A percentile compares a stretch with the other conserved stretches of the same genome.
Evolutionary conservation across 1,140 invertebrate species (phyloP).

Genomic region (Anadara kagoshimensis): DNA sequence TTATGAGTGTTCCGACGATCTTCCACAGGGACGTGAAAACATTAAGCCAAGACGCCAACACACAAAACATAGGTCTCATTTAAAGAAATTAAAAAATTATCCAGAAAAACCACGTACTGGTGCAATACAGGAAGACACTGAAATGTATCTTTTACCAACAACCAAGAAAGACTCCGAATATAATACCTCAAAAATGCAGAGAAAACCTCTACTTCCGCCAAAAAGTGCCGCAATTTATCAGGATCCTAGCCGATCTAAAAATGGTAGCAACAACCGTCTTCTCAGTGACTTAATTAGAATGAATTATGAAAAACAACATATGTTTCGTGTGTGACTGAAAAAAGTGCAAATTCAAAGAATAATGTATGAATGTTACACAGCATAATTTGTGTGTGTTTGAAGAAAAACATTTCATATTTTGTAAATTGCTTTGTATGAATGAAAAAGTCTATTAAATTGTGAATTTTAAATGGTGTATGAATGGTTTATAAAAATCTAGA

Average conservation of each 20-base stretch:
- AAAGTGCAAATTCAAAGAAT: not conserved
- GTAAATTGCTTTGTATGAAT: too few species aligned
- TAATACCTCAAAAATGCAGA: constrained; percentile 17
- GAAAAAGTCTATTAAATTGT: too few species aligned
- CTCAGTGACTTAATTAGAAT: constrained; percentile 49
- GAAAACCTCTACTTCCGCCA: constrained; percentile 42
- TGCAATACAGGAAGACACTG: constrained; percentile 41
- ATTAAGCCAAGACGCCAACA: constrained; percentile 26
- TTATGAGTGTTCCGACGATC: constrained; percentile 44
- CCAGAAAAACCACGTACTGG: constrained; percentile 25
- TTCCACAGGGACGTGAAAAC: constrained; percentile 15
- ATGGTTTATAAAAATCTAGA: too few species aligned
- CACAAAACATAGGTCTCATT: constrained; percentile 18
- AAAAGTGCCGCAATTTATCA: constrained; percentile 44
- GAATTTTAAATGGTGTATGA: too few species aligned
- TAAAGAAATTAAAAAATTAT: constrained; percentile 4
- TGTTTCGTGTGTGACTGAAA: constrained; percentile 17
- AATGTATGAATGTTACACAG: too few species aligned
- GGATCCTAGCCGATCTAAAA: constrained; percentile 46
- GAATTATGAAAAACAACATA: constrained; percentile 53
- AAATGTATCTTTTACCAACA: constrained; percentile 52
- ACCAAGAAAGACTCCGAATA: constrained; percentile 28
- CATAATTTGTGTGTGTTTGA: too few species aligned
- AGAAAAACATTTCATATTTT: too few species aligned
- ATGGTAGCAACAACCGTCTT: constrained; percentile 40